Evolutionary conservation across 2,113 vertebrate species (phyloP).

Genomic region (Chamaetylas fuelleborni): DNA sequence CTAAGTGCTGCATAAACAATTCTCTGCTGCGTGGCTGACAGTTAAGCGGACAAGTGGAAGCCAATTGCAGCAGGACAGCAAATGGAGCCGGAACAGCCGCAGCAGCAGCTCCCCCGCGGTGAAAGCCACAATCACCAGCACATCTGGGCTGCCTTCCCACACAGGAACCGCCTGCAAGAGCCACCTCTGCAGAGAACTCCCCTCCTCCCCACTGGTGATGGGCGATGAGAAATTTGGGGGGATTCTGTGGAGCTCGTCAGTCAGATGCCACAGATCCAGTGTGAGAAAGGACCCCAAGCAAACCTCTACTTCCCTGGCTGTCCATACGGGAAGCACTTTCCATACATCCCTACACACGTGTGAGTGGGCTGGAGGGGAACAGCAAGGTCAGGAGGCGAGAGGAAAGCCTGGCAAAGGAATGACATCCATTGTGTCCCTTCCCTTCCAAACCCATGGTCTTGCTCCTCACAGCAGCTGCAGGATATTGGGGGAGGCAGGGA

Average conservation of each 20-base stretch:
- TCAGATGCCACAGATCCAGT: fast-evolving
- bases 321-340: fast-evolving
- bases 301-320: fast-evolving
- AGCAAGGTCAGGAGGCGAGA: neutral
- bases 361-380: fast-evolving
- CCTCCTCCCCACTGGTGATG: neutral
- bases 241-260: fast-evolving
- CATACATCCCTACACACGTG: fast-evolving
- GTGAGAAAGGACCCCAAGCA: fast-evolving
- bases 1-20: constrained; percentile 52
- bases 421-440: neutral
- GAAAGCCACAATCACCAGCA: neutral
- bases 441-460: neutral
- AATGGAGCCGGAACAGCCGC: neutral
- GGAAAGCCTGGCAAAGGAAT: neutral
- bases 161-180: neutral
- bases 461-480: neutral
- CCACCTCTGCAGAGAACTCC: neutral
- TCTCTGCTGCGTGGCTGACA: constrained; percentile 45
- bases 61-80: constrained; percentile 44
- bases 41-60: constrained; percentile 24
- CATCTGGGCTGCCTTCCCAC: constrained; percentile 6
- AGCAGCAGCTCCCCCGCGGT: neutral
- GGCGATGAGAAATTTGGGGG: neutral
- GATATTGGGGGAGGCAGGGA: fast-evolving